A percentile compares a stretch with the other conserved stretches of the same genome.
These are phyloP conservation scores for Oncopodura yosiiana DNA, from an alignment of 1,140 invertebrate genomes.

Conservation along the genomic window DNA sequence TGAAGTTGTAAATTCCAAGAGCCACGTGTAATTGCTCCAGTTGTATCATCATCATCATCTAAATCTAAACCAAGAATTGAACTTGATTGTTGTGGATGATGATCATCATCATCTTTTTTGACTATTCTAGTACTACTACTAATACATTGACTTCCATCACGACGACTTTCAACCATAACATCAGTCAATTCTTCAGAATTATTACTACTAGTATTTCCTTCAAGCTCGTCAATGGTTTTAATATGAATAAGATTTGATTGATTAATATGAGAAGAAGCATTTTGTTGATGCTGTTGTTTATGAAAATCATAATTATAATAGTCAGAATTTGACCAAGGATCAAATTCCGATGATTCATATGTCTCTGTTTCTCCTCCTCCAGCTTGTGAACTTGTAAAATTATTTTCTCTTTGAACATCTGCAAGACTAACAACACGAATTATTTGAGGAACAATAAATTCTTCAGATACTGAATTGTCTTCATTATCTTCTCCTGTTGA, in stretches of 20 bases:
- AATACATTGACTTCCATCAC: slow-evolving; percentile 1
- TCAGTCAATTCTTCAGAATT: neutral
- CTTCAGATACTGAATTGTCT: slow-evolving; percentile 5
- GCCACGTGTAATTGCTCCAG: slow-evolving; percentile 5
- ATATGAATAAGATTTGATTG: no score
- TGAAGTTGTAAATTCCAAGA: slow-evolving; percentile 5
- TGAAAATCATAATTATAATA: no score
- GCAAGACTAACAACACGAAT: slow-evolving; percentile 5
- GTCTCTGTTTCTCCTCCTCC: slow-evolving; percentile 4
- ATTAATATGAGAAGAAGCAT: no score
- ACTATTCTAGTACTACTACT: slow-evolving; percentile 9
- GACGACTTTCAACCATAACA: neutral
- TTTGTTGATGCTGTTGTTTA: no score
- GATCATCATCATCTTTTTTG: neutral
- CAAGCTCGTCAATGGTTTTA: no score
- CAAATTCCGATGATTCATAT: no score
- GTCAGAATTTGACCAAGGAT: no score
- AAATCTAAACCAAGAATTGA: slow-evolving; percentile 10
- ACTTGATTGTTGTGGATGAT: slow-evolving; percentile 1
- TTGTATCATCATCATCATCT: slow-evolving; percentile 15
- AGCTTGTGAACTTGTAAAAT: neutral
- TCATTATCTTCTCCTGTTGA: no score
- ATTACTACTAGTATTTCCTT: slow-evolving; percentile 1
- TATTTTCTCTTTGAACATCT: no score
- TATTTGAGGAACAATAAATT: slow-evolving; percentile 8